Base-by-base conservation (phyloP, 2,113 vertebrate species). In the Amphiprion ocellaris region DNA sequence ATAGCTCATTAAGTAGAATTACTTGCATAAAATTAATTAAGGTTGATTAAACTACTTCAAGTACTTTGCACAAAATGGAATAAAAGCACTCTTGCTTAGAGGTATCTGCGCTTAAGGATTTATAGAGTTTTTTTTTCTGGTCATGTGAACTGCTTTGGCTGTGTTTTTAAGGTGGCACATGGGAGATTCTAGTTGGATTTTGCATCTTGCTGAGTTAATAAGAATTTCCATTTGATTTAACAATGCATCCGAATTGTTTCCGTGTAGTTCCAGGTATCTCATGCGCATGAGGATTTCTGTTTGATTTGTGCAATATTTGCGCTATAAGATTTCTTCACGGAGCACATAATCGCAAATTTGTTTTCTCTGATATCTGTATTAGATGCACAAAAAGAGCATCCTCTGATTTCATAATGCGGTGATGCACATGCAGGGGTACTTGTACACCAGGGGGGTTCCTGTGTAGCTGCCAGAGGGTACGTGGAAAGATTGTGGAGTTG, bases 1-100 rank as follows among this genome's bases (percentile, higher is more conserved):
- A 44, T 49, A 90, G 80, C 79, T 89, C 78, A 86, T 89, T 89
- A 89, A 54, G 76, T 74, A 61, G 74, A 74, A 75, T 78, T 75
- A 70, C 79, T 76, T 75, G 82, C 69, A 76, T 85, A 64, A 49
- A 80, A 83, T 81, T 50, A 85, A 89, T 84, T 82, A 78, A 74
- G 28, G 59, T 58, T 73, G 60, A 84, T 84, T 82, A 65, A 90
- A 82, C 69, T 30, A 5, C 80, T 82, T 62, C 44, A 69, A 59
- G 79, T 30, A 37, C 69, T 77, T 74, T 81, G 44, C 59, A 59
- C 50, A 61, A 53, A 74, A 63, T 66, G 41, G 55, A 73, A 47
- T 47, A n/a, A 69, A 69, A 56, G 2, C 65, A 74, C 24, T 10
- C n/a, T 53, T 30, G 64, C 63, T 78, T 41, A 2, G 39, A 77